A percentile compares a stretch with the other conserved stretches of the same genome.
These are phyloP conservation scores for Sylvilagus bachmani DNA, from an alignment of 2,113 vertebrate genomes.

Conservation along the genomic window DNA sequence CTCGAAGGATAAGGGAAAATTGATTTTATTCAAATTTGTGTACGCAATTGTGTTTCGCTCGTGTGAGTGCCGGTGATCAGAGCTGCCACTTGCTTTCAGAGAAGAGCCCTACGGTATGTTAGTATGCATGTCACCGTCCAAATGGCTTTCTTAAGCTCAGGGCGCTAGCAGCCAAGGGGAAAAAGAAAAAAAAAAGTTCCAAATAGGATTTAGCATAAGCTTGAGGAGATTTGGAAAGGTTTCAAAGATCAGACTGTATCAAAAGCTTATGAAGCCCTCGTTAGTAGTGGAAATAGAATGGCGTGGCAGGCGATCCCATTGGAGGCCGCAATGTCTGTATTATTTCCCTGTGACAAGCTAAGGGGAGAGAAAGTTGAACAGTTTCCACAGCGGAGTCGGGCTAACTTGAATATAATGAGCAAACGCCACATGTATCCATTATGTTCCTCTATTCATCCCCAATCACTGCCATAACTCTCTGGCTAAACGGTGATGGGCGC, in stretches of 20 bases:
- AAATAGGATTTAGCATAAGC: slow-evolving; percentile 97
- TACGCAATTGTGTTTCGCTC: slow-evolving; percentile 87
- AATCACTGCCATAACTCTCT: slow-evolving; percentile 93
- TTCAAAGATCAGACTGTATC: slow-evolving; percentile 98
- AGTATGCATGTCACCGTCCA: slow-evolving; percentile 90
- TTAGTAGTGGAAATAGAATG: slow-evolving; percentile 95
- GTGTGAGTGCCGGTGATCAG: slow-evolving; percentile 89
- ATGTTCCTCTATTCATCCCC: slow-evolving; percentile 88
- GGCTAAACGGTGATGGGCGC: slow-evolving; percentile 93
- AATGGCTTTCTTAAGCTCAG: slow-evolving; percentile 90
- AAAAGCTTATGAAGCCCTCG: slow-evolving; percentile 97
- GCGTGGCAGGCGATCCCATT: slow-evolving; percentile 92
- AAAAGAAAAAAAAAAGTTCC: slow-evolving; percentile 87
- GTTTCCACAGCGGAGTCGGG: slow-evolving; percentile 91
- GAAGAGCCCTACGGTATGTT: slow-evolving; percentile 85
- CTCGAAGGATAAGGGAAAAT: slow-evolving; percentile 77
- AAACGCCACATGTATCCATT: slow-evolving; percentile 95
- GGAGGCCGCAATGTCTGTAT: slow-evolving; percentile 91
- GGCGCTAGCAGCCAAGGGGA: slow-evolving; percentile 91
- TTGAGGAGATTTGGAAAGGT: slow-evolving; percentile 95
- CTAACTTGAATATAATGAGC: slow-evolving; percentile 97
- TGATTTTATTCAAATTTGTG: slow-evolving; percentile 88
- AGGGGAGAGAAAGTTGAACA: slow-evolving; percentile 93
- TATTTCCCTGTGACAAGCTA: slow-evolving; percentile 94
- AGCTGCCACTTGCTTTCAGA: slow-evolving; percentile 88